Evolutionary conservation across 2,797 vertebrate species (phyloP).

Genomic region (Coranthus polyacanthus): DNA sequence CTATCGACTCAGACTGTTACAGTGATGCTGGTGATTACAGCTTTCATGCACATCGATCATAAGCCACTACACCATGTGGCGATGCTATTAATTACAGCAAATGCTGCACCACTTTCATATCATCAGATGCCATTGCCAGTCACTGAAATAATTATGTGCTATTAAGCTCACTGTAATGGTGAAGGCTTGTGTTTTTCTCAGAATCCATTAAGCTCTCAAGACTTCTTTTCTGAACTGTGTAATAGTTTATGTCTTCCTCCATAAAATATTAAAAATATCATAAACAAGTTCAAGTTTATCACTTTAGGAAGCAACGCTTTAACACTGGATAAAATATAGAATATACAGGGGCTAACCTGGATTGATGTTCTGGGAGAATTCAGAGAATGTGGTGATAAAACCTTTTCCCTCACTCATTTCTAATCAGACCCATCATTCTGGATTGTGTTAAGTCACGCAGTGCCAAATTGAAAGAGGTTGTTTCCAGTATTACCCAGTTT

Average conservation of each 20-base stretch:
- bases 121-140: slow-evolving; percentile 29
- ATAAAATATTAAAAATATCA: background rate
- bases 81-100: slow-evolving; percentile 55
- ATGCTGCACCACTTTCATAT: slow-evolving; percentile 33
- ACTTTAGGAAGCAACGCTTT: background rate
- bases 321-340: background rate
- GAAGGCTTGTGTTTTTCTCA: slow-evolving; percentile 1
- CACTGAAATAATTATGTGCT: slow-evolving; percentile 18
- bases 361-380: background rate
- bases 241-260: background rate
- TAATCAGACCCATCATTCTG: background rate
- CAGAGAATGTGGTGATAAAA: background rate
- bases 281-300: background rate
- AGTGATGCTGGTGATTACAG: slow-evolving; percentile 44
- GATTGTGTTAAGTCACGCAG: background rate
- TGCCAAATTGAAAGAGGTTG: slow-evolving; percentile 9
- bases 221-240: background rate
- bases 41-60: slow-evolving; percentile 49
- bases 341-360: too few relatives aligned
- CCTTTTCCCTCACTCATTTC: background rate
- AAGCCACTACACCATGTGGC: slow-evolving; percentile 2
- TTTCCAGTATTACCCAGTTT: background rate
- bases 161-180: slow-evolving; percentile 14
- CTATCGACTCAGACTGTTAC: too few relatives aligned
- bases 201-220: slow-evolving; percentile 20